phyloP scores from a whole-genome alignment of 1,140 invertebrate genomes.

The Callitettix versicolor region DNA sequence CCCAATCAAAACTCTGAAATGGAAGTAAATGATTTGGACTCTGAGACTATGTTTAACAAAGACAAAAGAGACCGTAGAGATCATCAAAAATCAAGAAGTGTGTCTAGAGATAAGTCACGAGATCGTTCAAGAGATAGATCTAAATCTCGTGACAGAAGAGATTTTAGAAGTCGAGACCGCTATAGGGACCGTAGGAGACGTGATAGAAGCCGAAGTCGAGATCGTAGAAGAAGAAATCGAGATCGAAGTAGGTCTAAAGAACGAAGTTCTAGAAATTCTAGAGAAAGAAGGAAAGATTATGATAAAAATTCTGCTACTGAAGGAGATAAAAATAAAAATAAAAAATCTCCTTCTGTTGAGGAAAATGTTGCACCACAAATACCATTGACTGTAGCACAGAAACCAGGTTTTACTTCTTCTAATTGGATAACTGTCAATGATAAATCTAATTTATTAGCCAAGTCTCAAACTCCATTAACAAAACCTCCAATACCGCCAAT shows the following conservation, averaged over 20 bases:
- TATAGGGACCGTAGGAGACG: constrained; percentile 35
- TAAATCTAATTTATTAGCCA: too few species aligned
- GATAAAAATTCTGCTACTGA: neutral
- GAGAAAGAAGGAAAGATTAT: constrained; percentile 21
- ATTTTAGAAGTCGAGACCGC: constrained; percentile 39
- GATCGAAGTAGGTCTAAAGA: constrained; percentile 30
- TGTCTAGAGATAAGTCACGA: constrained; percentile 30
- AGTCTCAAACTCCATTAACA: too few species aligned
- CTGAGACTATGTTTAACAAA: neutral
- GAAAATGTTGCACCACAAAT: neutral
- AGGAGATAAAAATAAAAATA: constrained; percentile 10
- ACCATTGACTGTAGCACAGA: neutral
- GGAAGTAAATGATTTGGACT: constrained; percentile 12
- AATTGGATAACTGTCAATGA: neutral
- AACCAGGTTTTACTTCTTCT: constrained; percentile 4
- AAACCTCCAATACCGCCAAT: too few species aligned
- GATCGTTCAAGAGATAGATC: constrained; percentile 31
- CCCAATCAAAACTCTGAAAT: neutral
- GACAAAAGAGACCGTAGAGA: constrained; percentile 2
- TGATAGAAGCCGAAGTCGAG: constrained; percentile 36
- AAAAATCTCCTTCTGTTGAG: neutral
- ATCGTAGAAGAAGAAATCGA: constrained; percentile 33
- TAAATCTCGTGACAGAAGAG: constrained; percentile 34
- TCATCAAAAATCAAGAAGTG: constrained; percentile 6
- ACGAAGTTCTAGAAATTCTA: constrained; percentile 23